phyloP scores from a whole-genome alignment of 1,140 invertebrate genomes.

The Frieseomelitta varia region DNA sequence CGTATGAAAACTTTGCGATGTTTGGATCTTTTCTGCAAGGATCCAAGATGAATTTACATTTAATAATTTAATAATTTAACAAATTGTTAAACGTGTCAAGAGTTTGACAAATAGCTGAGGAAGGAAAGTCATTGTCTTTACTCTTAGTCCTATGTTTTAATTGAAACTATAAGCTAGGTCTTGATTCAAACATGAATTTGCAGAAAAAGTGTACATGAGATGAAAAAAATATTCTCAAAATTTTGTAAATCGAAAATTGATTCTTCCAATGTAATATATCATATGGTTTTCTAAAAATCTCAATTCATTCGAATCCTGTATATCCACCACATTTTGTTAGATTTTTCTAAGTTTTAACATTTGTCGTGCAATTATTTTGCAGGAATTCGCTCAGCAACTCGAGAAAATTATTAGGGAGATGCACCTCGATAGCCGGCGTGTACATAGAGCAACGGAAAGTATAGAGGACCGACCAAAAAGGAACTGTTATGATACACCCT shows the following conservation, averaged over 20 bases:
- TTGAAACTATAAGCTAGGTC: too few species aligned
- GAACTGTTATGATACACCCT: conserved; percentile 62
- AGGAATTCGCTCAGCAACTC: conserved; percentile 69
- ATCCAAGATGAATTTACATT: neutral
- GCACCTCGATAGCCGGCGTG: conserved; percentile 58
- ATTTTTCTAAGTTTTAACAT: neutral
- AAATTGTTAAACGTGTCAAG: too few species aligned
- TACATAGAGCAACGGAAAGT: conserved; percentile 58
- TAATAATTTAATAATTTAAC: too few species aligned
- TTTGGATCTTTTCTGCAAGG: neutral
- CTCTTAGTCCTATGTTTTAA: too few species aligned
- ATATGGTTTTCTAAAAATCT: neutral
- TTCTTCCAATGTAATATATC: neutral
- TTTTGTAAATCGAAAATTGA: neutral
- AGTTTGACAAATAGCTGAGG: too few species aligned
- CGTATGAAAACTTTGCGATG: too few species aligned
- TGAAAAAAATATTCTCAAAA: neutral
- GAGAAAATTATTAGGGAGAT: conserved; percentile 51
- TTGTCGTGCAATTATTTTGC: neutral
- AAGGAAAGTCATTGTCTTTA: too few species aligned
- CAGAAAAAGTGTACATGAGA: neutral
- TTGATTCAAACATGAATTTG: neutral
- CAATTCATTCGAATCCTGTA: neutral
- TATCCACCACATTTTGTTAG: neutral
- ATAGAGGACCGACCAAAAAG: conserved; percentile 52